Conservation (phyloP, 2,888 invertebrate genomes). For the Peribatodes rhomboidaria region DNA sequence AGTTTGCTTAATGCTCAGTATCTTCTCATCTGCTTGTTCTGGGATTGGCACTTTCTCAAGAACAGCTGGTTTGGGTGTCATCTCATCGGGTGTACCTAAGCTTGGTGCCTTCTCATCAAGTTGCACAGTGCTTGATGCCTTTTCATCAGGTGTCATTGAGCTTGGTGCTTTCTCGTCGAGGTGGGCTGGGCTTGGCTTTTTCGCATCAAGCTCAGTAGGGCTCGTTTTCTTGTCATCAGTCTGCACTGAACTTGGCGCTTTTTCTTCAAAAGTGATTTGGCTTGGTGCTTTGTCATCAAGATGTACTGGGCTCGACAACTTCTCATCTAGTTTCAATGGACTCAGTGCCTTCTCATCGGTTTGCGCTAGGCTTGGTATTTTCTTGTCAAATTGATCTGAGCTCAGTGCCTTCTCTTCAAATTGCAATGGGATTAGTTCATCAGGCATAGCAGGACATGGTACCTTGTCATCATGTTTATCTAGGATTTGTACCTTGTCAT, state of each 20-base stretch:
- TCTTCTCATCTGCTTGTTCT: too few species aligned
- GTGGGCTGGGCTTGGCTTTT: slow-evolving; percentile 8
- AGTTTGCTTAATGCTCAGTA: not conserved
- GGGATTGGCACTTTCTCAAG: not conserved
- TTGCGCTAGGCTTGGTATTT: not conserved
- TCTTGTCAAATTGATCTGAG: not conserved
- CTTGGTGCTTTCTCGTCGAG: not conserved
- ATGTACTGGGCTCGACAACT: not conserved
- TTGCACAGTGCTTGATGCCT: not conserved
- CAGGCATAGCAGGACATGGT: not conserved
- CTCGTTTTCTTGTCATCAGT: not conserved
- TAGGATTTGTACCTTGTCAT: not conserved
- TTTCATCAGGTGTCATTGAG: not conserved
- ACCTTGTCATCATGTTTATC: not conserved
- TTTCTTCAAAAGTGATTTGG: not conserved
- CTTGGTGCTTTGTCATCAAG: not conserved
- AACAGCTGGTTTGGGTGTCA: not conserved
- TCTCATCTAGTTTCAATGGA: not conserved
- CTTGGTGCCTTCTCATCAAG: not conserved
- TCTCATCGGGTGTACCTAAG: not conserved
- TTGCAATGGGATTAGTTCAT: not conserved
- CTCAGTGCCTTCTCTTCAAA: not conserved
- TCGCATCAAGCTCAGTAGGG: slow-evolving; percentile 5
- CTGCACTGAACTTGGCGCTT: not conserved
- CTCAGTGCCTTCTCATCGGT: not conserved